Base-by-base conservation (phyloP, 2,888 invertebrate genomes). In the Pterostichus madidus region DNA sequence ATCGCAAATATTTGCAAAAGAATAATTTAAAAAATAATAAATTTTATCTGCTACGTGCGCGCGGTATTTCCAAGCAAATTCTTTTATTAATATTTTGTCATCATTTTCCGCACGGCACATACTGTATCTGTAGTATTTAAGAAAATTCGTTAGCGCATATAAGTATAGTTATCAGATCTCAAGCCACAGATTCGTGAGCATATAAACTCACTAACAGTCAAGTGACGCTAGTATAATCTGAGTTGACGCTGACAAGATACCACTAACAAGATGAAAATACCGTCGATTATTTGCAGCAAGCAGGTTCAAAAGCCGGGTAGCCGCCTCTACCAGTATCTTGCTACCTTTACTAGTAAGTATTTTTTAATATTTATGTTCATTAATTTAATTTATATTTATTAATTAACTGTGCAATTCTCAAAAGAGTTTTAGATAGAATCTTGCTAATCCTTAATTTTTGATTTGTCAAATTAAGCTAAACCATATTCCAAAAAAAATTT, bases 291-390 rank as follows among this genome's bases (percentile, higher is more conserved):
- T 59, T 46, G 68, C 15, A 59, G 7, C 24, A 79, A 81, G 46
- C 75, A 56, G 31, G 44, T 75, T 4, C 24, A 24, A 35, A 13
- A n/a, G 7, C 44, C 75, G 73, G 84, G 84, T 49, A 85, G 68
- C 49, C 77, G 83, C 24, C 68, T 85, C n/a, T 85, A 83, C 61
- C 84, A 85, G 56, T 85, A 85, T 59, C 44, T 85, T 53, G 83
- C 84, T 5, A 83, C 84, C 7, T 61, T 84, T 64, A 85, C 84
- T 83, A 83, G 84, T 85, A 84, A 83, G 84, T 80, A 64, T 35
- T 13, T 52, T 52, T 5, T 49, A 31, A 10, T 44, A 46, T 15
- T 15, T 73, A 11, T 2, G 13, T 5, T 64, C 31, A 31, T 24
- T 59, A 39, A 39, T 35, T 35, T 6, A 35, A 35, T 39, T 77